Evolutionary conservation across 1,140 invertebrate species (phyloP).

Genomic region (Pachypsylla venusta): DNA sequence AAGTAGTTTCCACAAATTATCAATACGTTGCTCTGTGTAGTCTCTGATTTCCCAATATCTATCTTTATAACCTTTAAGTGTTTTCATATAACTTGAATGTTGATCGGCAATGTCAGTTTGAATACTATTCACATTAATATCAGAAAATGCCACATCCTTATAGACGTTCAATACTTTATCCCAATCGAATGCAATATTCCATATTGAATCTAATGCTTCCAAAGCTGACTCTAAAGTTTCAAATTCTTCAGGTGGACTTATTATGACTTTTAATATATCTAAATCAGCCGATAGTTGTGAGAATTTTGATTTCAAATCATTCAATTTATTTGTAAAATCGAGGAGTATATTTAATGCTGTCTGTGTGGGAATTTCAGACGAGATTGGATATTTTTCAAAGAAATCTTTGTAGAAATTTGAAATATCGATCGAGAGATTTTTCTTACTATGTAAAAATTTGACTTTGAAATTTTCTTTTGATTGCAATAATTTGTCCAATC

Average conservation of each 20-base stretch:
- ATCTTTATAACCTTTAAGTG: not conserved
- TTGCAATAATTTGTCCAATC: not conserved
- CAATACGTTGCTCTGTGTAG: not conserved
- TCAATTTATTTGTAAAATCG: not conserved
- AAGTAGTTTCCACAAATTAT: not conserved
- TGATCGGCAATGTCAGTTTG: not conserved
- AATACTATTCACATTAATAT: not conserved
- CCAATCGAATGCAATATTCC: not conserved
- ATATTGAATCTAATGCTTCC: not conserved
- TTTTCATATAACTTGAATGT: not conserved
- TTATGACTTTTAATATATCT: not conserved
- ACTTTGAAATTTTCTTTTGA: constrained; percentile 2
- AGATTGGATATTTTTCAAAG: not conserved
- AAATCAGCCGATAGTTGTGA: not conserved
- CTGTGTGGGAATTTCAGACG: not conserved
- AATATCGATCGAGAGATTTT: not conserved
- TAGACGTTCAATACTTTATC: not conserved
- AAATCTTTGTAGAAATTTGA: not conserved
- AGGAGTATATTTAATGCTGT: not conserved
- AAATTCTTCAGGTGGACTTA: not conserved
- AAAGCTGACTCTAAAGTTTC: not conserved
- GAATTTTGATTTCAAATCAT: not conserved
- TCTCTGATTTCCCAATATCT: not conserved
- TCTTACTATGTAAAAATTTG: not conserved
- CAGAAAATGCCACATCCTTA: not conserved